Percentiles rank a stretch among this genome's conserved stretches.
phyloP scores from a whole-genome alignment of 92 coral and sea anemone species.

The Virgularia gustaviana region DNA sequence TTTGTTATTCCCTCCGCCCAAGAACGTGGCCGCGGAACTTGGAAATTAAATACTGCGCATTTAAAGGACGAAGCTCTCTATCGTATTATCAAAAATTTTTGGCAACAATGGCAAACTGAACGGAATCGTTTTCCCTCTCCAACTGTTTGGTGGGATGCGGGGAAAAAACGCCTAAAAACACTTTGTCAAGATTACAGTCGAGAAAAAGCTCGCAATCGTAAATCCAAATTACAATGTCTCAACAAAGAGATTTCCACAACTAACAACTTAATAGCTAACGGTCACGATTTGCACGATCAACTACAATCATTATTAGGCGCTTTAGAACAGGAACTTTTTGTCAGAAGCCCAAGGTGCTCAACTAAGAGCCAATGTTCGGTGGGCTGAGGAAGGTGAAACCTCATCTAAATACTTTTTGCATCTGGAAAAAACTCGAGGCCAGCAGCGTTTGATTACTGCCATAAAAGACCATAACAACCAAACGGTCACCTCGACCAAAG shows the following conservation, averaged over 20 bases:
- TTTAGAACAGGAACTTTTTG: not conserved
- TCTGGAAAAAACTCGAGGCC: not conserved
- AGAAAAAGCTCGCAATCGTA: not conserved
- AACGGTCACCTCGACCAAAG: too few relatives aligned
- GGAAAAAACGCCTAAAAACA: not conserved
- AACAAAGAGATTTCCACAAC: not conserved
- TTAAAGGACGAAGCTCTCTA: too few relatives aligned
- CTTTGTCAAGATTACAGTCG: not conserved
- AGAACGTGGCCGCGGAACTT: too few relatives aligned
- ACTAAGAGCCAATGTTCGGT: not conserved
- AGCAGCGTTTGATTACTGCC: not conserved
- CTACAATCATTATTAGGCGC: not conserved
- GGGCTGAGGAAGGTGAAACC: slow-evolving; percentile 19
- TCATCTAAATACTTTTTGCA: too few relatives aligned
- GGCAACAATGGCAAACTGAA: not conserved
- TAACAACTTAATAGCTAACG: not conserved
- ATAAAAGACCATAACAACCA: not conserved
- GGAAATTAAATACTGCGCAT: too few relatives aligned
- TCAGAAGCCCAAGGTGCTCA: not conserved
- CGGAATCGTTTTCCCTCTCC: not conserved
- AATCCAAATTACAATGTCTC: not conserved
- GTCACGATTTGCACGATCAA: not conserved
- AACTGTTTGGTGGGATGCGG: slow-evolving; percentile 15
- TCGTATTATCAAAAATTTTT: too few relatives aligned
- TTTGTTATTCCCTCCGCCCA: too few relatives aligned